Percentiles rank a stretch among this genome's conserved stretches.
Conservation (phyloP, 2,888 invertebrate genomes). For the Atrina japonica region DNA sequence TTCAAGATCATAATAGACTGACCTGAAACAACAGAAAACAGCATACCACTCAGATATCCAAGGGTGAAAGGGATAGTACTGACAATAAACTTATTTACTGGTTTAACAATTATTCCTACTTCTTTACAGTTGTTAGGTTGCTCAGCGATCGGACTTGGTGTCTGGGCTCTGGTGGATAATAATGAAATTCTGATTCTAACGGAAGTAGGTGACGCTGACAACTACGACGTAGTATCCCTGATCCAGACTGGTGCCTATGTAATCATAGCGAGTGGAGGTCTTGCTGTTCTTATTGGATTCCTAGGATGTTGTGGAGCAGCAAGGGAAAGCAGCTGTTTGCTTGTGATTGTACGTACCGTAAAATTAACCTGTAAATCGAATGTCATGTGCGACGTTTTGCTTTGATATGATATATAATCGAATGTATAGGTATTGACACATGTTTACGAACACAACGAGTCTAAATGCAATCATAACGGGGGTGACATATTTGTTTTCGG, state of each 20-base stretch:
- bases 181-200: conserved; percentile 29
- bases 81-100: not conserved
- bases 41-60: not conserved
- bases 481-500: no score
- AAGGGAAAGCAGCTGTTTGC: conserved; percentile 40
- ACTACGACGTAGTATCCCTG: conserved; percentile 35
- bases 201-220: conserved; percentile 32
- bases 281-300: conserved; percentile 48
- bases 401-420: no score
- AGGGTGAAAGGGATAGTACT: not conserved
- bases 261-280: conserved; percentile 45
- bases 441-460: no score
- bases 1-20: not conserved
- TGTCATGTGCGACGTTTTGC: no score
- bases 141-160: conserved; percentile 25
- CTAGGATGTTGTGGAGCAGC: conserved; percentile 53
- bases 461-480: no score
- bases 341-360: conserved; percentile 31
- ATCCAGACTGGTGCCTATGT: conserved; percentile 32
- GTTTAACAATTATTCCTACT: not conserved
- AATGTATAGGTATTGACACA: no score
- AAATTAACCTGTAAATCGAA: no score
- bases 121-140: conserved; percentile 24
- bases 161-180: conserved; percentile 32
- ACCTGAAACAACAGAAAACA: no score